A percentile compares a stretch with the other conserved stretches of the same genome.
phyloP scores from a whole-genome alignment of 2,888 invertebrate genomes.

The Drosophila parthenogenetica region DNA sequence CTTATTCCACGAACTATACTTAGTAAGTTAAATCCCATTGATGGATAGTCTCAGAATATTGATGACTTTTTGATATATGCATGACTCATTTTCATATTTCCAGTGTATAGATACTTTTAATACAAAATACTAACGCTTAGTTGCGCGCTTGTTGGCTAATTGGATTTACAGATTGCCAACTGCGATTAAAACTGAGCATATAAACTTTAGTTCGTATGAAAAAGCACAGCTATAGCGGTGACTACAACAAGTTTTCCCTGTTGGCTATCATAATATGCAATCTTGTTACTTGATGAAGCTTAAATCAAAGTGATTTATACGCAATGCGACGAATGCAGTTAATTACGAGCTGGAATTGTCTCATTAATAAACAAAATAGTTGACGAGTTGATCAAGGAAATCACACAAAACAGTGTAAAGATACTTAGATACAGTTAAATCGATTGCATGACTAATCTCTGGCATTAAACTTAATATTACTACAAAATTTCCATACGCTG shows the following conservation, averaged over 20 bases:
- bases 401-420: slow-evolving; percentile 1
- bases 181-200: slow-evolving; percentile 48
- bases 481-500: slow-evolving; percentile 3
- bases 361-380: slow-evolving; percentile 65
- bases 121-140: slow-evolving; percentile 10
- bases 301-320: slow-evolving; percentile 75
- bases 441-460: slow-evolving; percentile 53
- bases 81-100: not conserved
- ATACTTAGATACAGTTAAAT: slow-evolving; percentile 26
- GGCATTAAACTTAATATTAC: slow-evolving; percentile 43
- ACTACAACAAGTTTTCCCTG: slow-evolving; percentile 42
- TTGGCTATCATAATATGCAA: slow-evolving; percentile 65
- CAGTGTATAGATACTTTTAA: slow-evolving; percentile 7
- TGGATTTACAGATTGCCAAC: slow-evolving; percentile 63
- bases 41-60: slow-evolving; percentile 51
- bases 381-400: slow-evolving; percentile 47
- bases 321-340: slow-evolving; percentile 58
- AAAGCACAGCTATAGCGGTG: slow-evolving; percentile 7
- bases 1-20: slow-evolving; percentile 23
- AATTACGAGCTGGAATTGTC: slow-evolving; percentile 71
- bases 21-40: slow-evolving; percentile 29
- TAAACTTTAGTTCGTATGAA: slow-evolving; percentile 26
- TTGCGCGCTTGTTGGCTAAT: slow-evolving; percentile 53
- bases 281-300: slow-evolving; percentile 77
- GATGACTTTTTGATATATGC: slow-evolving; percentile 34